Conservation (phyloP, 2,113 vertebrate genomes). For the Podarcis raffonei region DNA sequence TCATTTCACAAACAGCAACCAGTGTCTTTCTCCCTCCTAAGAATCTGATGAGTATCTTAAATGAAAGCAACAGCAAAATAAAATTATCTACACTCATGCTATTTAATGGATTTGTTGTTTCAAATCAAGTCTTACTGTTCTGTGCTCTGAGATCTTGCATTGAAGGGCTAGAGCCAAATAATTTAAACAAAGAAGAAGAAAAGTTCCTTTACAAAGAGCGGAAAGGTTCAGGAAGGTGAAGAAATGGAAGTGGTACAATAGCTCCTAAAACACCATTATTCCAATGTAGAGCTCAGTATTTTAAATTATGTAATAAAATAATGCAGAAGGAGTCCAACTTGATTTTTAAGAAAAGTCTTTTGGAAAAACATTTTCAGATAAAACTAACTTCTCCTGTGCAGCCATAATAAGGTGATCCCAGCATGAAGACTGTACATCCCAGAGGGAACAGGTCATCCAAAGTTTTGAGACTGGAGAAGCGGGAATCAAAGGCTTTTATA, state of each 20-base stretch:
- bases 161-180: too few species aligned
- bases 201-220: not conserved
- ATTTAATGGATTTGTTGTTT: too few species aligned
- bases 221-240: not conserved
- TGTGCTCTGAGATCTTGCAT: too few species aligned
- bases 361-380: constrained; percentile 2
- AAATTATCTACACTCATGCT: too few species aligned
- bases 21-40: not conserved
- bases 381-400: constrained; percentile 91
- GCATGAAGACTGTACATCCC: constrained; percentile 90
- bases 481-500: constrained; percentile 89
- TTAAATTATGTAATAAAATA: not conserved
- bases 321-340: not conserved
- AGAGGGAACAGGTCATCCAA: constrained; percentile 91
- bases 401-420: constrained; percentile 94
- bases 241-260: not conserved
- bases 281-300: not conserved
- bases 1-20: constrained; percentile 13
- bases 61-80: not conserved
- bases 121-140: too few species aligned
- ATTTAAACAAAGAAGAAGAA: not conserved
- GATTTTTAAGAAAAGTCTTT: constrained; percentile 30
- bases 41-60: not conserved
- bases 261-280: not conserved
- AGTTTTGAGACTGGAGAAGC: constrained; percentile 84